phyloP scores from a whole-genome alignment of 2,113 vertebrate species.

The Malurus elegans region DNA sequence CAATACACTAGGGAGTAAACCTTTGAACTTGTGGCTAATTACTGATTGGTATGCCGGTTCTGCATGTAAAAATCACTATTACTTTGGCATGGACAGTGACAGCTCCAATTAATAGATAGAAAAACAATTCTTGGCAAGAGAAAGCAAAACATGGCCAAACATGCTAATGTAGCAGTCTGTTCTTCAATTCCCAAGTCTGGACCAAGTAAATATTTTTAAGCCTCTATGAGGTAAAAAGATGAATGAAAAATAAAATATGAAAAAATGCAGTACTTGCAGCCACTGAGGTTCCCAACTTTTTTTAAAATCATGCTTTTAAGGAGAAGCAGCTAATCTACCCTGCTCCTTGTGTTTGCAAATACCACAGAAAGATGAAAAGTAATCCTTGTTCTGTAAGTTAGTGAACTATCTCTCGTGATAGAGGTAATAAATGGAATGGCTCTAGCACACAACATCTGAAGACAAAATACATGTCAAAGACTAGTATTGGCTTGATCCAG shows the following conservation, averaged over 20 bases:
- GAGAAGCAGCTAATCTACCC: background rate
- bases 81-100: slow-evolving; percentile 6
- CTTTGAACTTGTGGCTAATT: slow-evolving; percentile 45
- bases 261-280: background rate
- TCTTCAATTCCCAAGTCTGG: slow-evolving; percentile 18
- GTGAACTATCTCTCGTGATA: background rate
- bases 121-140: slow-evolving; percentile 48
- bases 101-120: slow-evolving; percentile 44
- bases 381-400: background rate
- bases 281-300: background rate
- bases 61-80: slow-evolving; percentile 45
- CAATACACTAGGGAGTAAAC: background rate
- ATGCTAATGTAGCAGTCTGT: slow-evolving; percentile 46
- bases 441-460: background rate
- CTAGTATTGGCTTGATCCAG: background rate
- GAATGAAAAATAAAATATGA: rapidly evolving
- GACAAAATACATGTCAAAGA: background rate
- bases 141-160: slow-evolving; percentile 48
- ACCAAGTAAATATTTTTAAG: slow-evolving; percentile 17
- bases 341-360: background rate
- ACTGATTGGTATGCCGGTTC: background rate
- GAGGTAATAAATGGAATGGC: background rate
- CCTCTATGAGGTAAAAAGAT: background rate
- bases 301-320: background rate
- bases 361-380: background rate